A percentile compares a stretch with the other conserved stretches of the same genome.
Evolutionary conservation across 30 jellyfish, hydroid and myxozoan genomes (phyloP).

Genomic region (Pseudorhiza aurosa): DNA sequence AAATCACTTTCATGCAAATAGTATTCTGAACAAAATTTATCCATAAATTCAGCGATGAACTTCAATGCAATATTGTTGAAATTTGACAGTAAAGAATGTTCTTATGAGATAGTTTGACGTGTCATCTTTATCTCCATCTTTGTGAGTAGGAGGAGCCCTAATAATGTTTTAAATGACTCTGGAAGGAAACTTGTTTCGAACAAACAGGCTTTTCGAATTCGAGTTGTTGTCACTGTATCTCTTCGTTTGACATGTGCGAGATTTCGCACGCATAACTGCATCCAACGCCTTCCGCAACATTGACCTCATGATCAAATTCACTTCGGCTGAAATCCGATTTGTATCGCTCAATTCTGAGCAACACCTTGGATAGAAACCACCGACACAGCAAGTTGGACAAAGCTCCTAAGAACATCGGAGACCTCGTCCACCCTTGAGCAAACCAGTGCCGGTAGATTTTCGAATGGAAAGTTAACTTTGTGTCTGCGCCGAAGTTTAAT

Average conservation of each 20-base stretch:
- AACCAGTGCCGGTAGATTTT: not conserved
- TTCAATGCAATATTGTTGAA: no score
- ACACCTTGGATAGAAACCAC: no score
- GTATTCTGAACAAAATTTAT: no score
- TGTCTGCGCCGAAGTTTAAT: constrained; percentile 18
- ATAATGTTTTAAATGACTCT: no score
- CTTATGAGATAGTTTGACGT: no score
- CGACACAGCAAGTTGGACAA: constrained; percentile 16
- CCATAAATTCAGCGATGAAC: no score
- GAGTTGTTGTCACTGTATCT: not conserved
- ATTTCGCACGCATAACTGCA: constrained; percentile 4
- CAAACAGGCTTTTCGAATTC: not conserved
- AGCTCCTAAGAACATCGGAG: constrained; percentile 15
- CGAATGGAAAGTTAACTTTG: not conserved
- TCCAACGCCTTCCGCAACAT: constrained; percentile 6
- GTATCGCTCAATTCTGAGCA: constrained; percentile 6
- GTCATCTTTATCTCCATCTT: no score
- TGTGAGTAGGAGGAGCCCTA: no score
- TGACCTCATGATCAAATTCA: not conserved
- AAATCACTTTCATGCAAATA: no score
- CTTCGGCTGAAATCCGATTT: constrained; percentile 23
- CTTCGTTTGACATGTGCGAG: constrained; percentile 20
- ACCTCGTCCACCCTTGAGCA: constrained; percentile 20
- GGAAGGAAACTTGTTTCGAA: no score
- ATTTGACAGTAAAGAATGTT: no score